Base-by-base conservation (phyloP, 2,888 invertebrate genomes). In the Nysson spinosus region DNA sequence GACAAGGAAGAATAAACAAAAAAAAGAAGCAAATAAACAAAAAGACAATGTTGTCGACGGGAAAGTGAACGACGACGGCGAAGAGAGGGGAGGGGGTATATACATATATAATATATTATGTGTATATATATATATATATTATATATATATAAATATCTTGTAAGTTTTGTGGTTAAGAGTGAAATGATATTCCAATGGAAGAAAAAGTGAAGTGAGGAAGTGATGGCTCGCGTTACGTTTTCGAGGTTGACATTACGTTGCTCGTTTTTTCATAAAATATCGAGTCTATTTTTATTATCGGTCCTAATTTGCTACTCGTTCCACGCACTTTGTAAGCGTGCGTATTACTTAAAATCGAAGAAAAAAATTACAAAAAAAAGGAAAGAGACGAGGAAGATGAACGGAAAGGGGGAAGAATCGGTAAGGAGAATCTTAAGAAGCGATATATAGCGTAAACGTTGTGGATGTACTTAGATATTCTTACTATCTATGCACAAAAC, bases 261-360 rank as follows among this genome's bases (percentile, higher is more conserved):
- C 55, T 71, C 65, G 61, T 68, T 70, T 71, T 64, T 55, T 34
- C 62, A 24, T 50, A 44, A 51, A 62, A 44, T 64, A 70, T 55
- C 68, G 60, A 70, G 74, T 68, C 68, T 64, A 61, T 74, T 55
- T 68, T 66, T 68, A 57, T 68, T 66, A 66, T 55, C 42, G 40
- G 39, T 44, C 40, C 43, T 49, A 22, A 52, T 69, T 66, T 69
- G 19, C 43, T 35, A 32, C 60, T 32, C 28, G 50, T 64, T 35
- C 22, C 22, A 51, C 39, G 46, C 56, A 49, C 50, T 30, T n/a
- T 17, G 11, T 26, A 12, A 34, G 46, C 40, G 14, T 20, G 28
- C 28, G 6, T 26, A 37, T 30, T 9, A 42, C 5, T 26, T 3
- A 40, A 30, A 34, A 11, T 28, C 5, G 14, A 1, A 11, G 7